These are phyloP conservation scores for Harpegnathos saltator DNA, from an alignment of 1,140 invertebrate genomes.

Conservation along the genomic window DNA sequence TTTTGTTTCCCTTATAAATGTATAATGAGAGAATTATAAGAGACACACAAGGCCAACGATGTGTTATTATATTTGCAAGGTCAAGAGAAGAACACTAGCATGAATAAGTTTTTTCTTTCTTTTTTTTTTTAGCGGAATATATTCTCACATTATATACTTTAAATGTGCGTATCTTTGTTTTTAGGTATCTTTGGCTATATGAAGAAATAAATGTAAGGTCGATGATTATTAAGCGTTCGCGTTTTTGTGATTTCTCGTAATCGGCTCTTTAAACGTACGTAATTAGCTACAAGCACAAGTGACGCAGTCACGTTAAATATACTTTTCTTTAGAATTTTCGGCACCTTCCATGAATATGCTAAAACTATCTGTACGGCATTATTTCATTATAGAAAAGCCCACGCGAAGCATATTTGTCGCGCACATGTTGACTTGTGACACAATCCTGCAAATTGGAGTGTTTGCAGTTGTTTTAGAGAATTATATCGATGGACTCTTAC, in stretches of 20 bases:
- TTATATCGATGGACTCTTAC: no score
- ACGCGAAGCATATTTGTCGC: no score
- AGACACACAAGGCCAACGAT: not conserved
- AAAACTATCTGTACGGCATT: not conserved
- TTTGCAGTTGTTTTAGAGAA: no score
- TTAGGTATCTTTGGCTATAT: constrained; percentile 3
- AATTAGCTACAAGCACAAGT: not conserved
- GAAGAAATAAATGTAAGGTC: not conserved
- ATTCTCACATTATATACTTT: not conserved
- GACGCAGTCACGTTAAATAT: not conserved
- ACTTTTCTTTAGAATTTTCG: constrained; percentile 9
- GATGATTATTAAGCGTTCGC: constrained; percentile 8
- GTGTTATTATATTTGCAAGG: not conserved
- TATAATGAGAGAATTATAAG: not conserved
- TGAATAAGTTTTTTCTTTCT: not conserved
- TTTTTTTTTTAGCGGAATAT: not conserved
- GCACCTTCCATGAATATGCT: no score
- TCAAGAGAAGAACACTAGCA: not conserved
- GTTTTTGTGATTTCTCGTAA: constrained; percentile 10
- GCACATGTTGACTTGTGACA: no score
- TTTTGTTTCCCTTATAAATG: not conserved
- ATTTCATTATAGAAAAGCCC: not conserved
- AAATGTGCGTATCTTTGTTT: not conserved
- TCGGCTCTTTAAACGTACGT: not conserved
- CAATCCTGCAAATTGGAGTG: no score